Base-by-base conservation (phyloP, 1,140 invertebrate genomes). In the Drosophila sturtevanti region DNA sequence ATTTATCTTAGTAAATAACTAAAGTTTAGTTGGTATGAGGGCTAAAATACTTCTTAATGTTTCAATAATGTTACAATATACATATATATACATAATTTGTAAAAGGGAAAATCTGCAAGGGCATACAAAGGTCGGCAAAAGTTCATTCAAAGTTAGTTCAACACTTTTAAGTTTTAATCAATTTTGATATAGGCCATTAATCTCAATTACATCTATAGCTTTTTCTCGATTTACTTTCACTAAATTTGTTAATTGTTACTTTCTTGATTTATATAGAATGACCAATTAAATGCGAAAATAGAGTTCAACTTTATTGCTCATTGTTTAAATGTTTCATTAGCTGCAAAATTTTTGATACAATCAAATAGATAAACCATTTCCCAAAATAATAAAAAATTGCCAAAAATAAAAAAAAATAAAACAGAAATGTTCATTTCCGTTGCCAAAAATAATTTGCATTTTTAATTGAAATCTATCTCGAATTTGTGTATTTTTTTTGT, bases 391-490 rank as follows among this genome's bases (percentile, higher is more conserved):
- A 44, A 44, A 44, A 44, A 5, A 18, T 41, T 41, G 38, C 41
- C 6, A 31, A 14, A 55, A 54, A 27, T 14, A 27, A n/a, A 31
- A 24, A 22, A 12, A 24, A 24, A 4, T 12, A 24, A 59, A 7
- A 37, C 5, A 58, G 21, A 10, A 56, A 52, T 66, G 31, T 64
- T 67, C 52, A 80, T 80, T 80, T 80, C 77, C 72, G 52, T 48
- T 54, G 55, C 12, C 41, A 24, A 31, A 35, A 22, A 38, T 38
- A 72, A 80, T 81, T 77, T 66, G 69, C 82, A 78, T 61, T 65
- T 62, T 68, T 66, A 63, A 72, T 66, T 73, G 60, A 73, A 68
- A 69, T 78, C 66, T 63, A 72, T 27, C 9, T 18, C 11, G 9
- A 48, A 16, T 44, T 44, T 44, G 41, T 48, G 12, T 48, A 16